Evolutionary conservation across 1,140 invertebrate genomes (phyloP), one percentile per base, ranked within the genome.

Genomic region (Mizuhopecten yessoensis): DNA sequence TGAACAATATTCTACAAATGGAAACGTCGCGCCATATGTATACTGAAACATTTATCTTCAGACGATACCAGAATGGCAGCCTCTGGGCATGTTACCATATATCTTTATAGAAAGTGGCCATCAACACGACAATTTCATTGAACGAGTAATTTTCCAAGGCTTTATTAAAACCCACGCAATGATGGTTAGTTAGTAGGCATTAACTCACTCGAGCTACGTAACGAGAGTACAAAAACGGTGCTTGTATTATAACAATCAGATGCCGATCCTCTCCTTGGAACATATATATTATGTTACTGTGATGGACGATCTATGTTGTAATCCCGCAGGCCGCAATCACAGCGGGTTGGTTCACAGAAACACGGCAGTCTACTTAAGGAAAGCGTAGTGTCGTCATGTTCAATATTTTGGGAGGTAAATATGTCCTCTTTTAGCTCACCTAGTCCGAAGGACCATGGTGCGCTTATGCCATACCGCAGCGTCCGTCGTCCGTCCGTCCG

Each of bases 81-180:
- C 57, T 75, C 57, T 1, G 11, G 57, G 57, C 57, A 75, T 75
- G 23, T 75, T 75, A n/a, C 57, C n/a, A 5, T 75, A n/a, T 75
- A 75, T 75, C 23, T 29, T 29, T 75, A 29, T n/a, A 29, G 57
- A 49, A 10, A 20, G 20, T 23, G 45, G 10, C 45, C 45, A 23
- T 49, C 45, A 20, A 13, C n/a, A 39, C 36, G 9, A 75, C 57
- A 75, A 75, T 75, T 75, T n/a, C 57, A 29, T 75, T 75, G 57
- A 75, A n/a, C 57, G 3, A 75, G 57, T 75, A 75, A 49, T 75
- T 75, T 75, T 75, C n/a, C 57, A 75, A 75, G 17, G 57, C 57
- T 17, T 29, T n/a, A n/a, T n/a, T 75, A 1, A 75, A 75, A 29
- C 57, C 57, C 57, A 75, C 57, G 57, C 57, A 75, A 11, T 29